These are phyloP conservation scores for Lithophane ornitopus DNA, from an alignment of 2,888 invertebrate genomes.

Conservation along the genomic window DNA sequence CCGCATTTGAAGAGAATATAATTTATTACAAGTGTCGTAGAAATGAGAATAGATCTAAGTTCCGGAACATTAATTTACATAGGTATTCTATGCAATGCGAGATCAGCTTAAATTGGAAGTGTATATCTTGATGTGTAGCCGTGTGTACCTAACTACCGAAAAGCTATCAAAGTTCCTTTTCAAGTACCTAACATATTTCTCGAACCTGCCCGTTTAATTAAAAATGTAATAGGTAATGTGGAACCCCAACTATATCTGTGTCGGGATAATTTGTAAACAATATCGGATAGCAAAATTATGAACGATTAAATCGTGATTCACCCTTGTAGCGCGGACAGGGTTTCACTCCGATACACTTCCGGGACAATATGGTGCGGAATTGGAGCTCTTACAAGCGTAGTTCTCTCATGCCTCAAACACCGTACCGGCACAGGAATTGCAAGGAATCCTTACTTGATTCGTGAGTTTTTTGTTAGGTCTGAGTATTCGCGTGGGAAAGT, in stretches of 20 bases:
- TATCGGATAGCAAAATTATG: slow-evolving; percentile 68
- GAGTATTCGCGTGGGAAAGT: slow-evolving; percentile 47
- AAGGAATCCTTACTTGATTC: slow-evolving; percentile 80
- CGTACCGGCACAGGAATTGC: slow-evolving; percentile 76
- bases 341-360: slow-evolving; percentile 76
- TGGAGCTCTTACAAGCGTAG: slow-evolving; percentile 84
- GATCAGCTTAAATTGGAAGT: too few species aligned
- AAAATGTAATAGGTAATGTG: slow-evolving; percentile 7
- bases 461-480: slow-evolving; percentile 52
- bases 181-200: not conserved
- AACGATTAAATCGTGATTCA: slow-evolving; percentile 80
- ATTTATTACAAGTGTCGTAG: not conserved
- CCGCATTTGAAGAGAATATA: not conserved
- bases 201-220: not conserved
- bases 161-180: not conserved
- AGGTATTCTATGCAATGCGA: too few species aligned
- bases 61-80: not conserved
- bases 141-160: not conserved
- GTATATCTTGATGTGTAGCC: too few species aligned
- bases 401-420: slow-evolving; percentile 80
- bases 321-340: slow-evolving; percentile 71
- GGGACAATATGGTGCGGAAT: slow-evolving; percentile 82
- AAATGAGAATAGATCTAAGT: not conserved
- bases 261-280: slow-evolving; percentile 39
- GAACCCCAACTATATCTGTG: slow-evolving; percentile 37